These are phyloP conservation scores for Heliocidaris erythrogramma DNA, from an alignment of 35 echinoderm and acorn worm genomes.

Conservation along the genomic window DNA sequence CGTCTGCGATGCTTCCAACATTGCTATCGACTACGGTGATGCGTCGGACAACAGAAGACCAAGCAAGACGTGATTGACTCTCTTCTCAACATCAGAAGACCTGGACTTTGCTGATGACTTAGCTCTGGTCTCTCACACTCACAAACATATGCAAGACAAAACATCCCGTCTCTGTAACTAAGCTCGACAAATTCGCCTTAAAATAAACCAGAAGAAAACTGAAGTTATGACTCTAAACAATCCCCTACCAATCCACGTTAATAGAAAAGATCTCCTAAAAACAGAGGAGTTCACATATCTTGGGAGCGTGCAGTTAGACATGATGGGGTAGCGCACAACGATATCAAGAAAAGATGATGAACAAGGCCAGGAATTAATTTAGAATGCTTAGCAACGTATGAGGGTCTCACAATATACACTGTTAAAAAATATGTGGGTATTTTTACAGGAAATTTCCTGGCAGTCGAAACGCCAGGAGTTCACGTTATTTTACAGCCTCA, in stretches of 20 bases:
- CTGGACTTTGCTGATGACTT: conserved; percentile 42
- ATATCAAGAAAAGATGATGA: not conserved
- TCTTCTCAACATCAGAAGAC: conserved; percentile 47
- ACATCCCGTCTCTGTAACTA: conserved; percentile 5
- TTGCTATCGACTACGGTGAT: conserved; percentile 61
- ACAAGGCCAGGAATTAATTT: not conserved
- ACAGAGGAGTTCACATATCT: conserved; percentile 40
- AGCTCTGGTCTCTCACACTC: conserved; percentile 40
- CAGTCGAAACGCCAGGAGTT: too few relatives aligned
- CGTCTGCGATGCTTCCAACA: conserved; percentile 54
- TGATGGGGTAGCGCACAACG: not conserved
- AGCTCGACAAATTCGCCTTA: not conserved
- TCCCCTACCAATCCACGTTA: not conserved
- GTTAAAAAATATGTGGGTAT: too few relatives aligned
- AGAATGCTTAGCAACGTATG: not conserved
- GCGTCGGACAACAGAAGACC: conserved; percentile 42
- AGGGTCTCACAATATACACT: too few relatives aligned
- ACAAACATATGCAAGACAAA: conserved; percentile 61
- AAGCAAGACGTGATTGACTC: conserved; percentile 48
- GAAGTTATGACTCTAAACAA: conserved; percentile 34
- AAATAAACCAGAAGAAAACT: conserved; percentile 43
- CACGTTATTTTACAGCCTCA: too few relatives aligned
- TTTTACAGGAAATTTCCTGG: too few relatives aligned
- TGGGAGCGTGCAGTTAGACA: not conserved
- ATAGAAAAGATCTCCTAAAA: not conserved